Evolutionary conservation across 2,888 invertebrate genomes (phyloP), one percentile per base, ranked within the genome.

Genomic region (Hypolimnas misippus): DNA sequence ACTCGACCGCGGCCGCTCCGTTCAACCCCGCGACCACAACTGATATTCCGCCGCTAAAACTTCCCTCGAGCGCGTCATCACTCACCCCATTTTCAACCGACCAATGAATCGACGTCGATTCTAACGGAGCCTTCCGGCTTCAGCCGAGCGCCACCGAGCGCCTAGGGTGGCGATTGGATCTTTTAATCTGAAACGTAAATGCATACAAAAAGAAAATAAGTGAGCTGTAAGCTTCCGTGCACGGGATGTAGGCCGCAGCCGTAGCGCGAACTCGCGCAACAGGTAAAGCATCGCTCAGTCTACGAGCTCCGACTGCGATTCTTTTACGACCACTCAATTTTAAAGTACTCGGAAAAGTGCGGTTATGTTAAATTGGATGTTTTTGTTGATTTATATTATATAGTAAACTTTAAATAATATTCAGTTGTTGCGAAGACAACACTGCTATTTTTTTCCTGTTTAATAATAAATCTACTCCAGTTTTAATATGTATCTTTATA

Each of bases 141-240:
- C 71, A 67, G 69, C 79, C 92, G 92, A 83, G 71, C 64, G 68
- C 70, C 67, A 58, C 82, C 89, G 91, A 89, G 70, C 71, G 72
- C 70, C 71, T 73, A 78, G 87, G 86, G 87, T 87, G 89, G 82
- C 82, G 84, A 90, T 89, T 89, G 86, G 90, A 86, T 90, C 87
- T 89, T 89, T 89, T 92, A 92, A 92, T 91, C 89, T 89, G 86
- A 85, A 91, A 89, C 86, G 88, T 84, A 89, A 92, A 91, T 89
- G 91, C 91, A 90, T 83, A 84, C 80, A 89, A 88, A 89, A 91
- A 87, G 84, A 84, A 86, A 85, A 85, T 83, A 82, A 83, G 77
- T 70, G 77, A 76, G 79, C 78, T 79, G 82, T 81, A 81, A 84
- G 84, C 82, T 77, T 83, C 78, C 82, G 79, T 77, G 76, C 79